Conservation (phyloP, 2,797 vertebrate genomes). For the Schizothorax lantsangensis region DNA sequence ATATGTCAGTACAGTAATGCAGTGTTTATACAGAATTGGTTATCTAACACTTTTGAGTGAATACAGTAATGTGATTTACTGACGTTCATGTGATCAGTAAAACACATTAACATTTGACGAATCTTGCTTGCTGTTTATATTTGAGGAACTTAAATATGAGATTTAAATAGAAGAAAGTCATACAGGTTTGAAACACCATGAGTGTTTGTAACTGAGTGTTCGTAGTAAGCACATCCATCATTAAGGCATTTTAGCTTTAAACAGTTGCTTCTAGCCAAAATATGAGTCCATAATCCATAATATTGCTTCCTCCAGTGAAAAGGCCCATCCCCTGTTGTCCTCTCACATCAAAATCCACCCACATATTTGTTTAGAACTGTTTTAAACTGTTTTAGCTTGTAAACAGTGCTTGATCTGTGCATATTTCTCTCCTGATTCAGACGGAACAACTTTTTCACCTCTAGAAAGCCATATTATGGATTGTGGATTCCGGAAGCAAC, state of each 20-base stretch:
- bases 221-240: not conserved
- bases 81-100: not conserved
- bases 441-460: not conserved
- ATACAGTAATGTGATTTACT: not conserved
- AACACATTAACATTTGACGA: not conserved
- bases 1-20: not conserved
- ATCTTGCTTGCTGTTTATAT: not conserved
- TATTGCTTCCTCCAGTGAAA: not conserved
- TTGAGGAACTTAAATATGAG: not conserved
- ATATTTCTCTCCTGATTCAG: not conserved
- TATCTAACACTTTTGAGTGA: not conserved
- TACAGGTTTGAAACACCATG: not conserved
- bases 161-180: conserved; percentile 11
- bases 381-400: not conserved
- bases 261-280: not conserved
- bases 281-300: not conserved
- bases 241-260: not conserved
- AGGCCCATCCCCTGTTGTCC: not conserved
- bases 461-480: too few species aligned
- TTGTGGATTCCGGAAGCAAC: too few species aligned
- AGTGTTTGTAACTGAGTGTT: not conserved
- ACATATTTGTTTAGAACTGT: not conserved
- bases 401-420: not conserved
- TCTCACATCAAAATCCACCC: not conserved
- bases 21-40: not conserved